These are phyloP conservation scores for Creontiades dilutus DNA, from an alignment of 2,888 invertebrate species.

Conservation along the genomic window DNA sequence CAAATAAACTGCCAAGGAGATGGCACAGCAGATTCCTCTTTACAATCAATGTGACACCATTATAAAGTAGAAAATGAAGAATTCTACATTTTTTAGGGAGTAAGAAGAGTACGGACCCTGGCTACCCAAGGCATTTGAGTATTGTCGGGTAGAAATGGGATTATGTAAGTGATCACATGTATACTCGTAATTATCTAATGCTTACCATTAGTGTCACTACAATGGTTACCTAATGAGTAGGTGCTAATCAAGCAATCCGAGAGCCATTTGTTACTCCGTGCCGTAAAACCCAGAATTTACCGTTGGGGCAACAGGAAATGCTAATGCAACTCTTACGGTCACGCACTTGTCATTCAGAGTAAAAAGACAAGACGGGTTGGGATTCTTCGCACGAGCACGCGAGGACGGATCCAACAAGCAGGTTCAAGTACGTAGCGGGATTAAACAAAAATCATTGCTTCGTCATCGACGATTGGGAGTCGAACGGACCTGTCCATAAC, in stretches of 20 bases:
- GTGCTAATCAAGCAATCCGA: not conserved
- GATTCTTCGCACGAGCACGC: slow-evolving; percentile 32
- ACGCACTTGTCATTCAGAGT: slow-evolving; percentile 42
- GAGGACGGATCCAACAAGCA: not conserved
- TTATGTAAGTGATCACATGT: too few relatives aligned
- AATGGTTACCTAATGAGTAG: too few relatives aligned
- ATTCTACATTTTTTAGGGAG: too few relatives aligned
- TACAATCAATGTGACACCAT: too few relatives aligned
- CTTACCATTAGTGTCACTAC: too few relatives aligned
- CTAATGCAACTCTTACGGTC: slow-evolving; percentile 19
- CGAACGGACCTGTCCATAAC: slow-evolving; percentile 33
- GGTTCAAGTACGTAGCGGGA: not conserved
- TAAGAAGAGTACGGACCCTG: too few relatives aligned
- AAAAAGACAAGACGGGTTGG: not conserved
- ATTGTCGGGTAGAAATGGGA: too few relatives aligned
- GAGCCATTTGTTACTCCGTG: not conserved
- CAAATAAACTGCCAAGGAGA: too few relatives aligned
- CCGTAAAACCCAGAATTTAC: not conserved
- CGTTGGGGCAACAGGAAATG: slow-evolving; percentile 27
- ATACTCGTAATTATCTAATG: too few relatives aligned
- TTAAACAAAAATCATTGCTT: not conserved
- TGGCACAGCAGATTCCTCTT: too few relatives aligned
- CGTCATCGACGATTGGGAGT: not conserved
- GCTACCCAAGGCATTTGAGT: too few relatives aligned
- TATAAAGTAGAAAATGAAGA: too few relatives aligned